A percentile compares a stretch with the other conserved stretches of the same genome.
phyloP scores from a whole-genome alignment of 1,140 invertebrate genomes.

The Platorchestia sp. region DNA sequence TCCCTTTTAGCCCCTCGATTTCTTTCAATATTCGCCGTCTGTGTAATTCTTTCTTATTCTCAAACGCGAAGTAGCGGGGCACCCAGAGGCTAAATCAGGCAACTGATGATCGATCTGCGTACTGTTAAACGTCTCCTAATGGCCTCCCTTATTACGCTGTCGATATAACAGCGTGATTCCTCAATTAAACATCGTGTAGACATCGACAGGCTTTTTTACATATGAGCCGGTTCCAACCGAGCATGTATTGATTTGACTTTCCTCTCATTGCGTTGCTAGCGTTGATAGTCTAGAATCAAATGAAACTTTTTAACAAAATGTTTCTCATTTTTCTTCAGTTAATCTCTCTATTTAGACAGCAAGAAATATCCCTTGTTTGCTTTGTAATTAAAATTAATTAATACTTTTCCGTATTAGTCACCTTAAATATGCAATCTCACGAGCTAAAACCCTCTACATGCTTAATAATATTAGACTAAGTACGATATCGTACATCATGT shows the following conservation, averaged over 20 bases:
- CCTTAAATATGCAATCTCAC: no score
- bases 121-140: background rate
- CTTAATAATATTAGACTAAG: no score
- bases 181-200: slow-evolving; percentile 42
- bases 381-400: no score
- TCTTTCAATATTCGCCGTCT: slow-evolving; percentile 30
- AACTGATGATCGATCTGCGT: background rate
- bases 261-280: background rate
- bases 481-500: no score
- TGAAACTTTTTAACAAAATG: background rate
- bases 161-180: slow-evolving; percentile 18
- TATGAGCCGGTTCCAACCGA: background rate
- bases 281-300: background rate
- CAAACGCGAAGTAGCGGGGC: background rate
- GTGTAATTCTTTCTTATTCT: slow-evolving; percentile 40
- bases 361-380: background rate
- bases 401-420: no score
- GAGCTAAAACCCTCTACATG: no score
- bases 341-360: background rate
- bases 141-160: background rate
- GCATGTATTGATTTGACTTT: background rate
- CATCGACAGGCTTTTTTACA: background rate
- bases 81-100: background rate
- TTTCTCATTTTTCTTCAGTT: background rate
- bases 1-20: slow-evolving; percentile 4